Conservation (phyloP, 1,140 invertebrate genomes). For the Microplitis mediator region DNA sequence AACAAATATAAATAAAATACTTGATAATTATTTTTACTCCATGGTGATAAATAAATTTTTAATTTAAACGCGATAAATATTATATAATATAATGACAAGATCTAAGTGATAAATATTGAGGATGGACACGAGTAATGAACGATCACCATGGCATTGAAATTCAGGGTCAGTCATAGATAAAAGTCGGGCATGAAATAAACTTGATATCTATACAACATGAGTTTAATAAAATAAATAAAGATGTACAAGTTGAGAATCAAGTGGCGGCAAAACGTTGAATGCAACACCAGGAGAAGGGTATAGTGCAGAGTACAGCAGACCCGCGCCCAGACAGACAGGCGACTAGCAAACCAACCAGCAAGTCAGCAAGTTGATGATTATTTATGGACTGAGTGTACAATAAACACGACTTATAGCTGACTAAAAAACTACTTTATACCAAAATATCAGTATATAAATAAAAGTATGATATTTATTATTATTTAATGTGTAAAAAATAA, state of each 20-base stretch:
- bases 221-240: too few species aligned
- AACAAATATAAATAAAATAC: too few species aligned
- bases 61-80: background rate
- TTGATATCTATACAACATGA: too few species aligned
- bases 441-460: background rate
- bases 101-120: background rate
- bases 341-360: background rate
- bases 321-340: slow-evolving; percentile 45
- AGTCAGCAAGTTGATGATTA: background rate
- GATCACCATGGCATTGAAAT: slow-evolving; percentile 28
- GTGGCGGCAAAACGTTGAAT: slow-evolving; percentile 18
- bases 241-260: slow-evolving; percentile 22
- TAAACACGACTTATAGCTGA: slow-evolving; percentile 42
- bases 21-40: too few species aligned
- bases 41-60: too few species aligned
- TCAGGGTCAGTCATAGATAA: slow-evolving; percentile 41
- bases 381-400: slow-evolving; percentile 48
- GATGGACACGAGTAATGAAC: background rate
- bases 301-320: slow-evolving; percentile 34
- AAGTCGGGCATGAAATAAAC: slow-evolving; percentile 14
- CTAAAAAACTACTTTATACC: slow-evolving; percentile 23
- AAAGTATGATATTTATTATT: background rate
- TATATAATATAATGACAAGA: background rate
- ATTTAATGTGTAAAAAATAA: background rate
- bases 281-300: slow-evolving; percentile 29